A percentile compares a stretch with the other conserved stretches of the same genome.
phyloP scores from a whole-genome alignment of 2,888 invertebrate genomes.

The Volucella inanis region DNA sequence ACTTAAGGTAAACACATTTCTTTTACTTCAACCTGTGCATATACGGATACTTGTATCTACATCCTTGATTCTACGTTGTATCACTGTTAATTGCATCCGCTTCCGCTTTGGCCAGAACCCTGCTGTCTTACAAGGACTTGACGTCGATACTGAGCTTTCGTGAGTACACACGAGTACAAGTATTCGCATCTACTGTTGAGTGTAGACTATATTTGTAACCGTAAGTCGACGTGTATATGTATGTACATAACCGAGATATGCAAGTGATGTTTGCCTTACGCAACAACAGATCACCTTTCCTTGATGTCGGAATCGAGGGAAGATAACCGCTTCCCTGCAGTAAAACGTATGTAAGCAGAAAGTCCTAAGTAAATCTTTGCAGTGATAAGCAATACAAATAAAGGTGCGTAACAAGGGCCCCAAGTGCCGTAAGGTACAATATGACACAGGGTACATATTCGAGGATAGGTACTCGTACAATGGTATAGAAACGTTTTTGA shows the following conservation, averaged over 20 bases:
- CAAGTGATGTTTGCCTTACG: slow-evolving; percentile 33
- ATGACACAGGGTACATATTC: neutral
- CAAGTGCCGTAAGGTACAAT: neutral
- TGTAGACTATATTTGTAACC: no score
- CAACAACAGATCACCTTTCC: slow-evolving; percentile 13
- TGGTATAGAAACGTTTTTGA: slow-evolving; percentile 41
- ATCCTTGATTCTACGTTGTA: slow-evolving; percentile 25
- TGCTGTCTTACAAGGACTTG: slow-evolving; percentile 18
- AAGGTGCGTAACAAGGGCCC: slow-evolving; percentile 32
- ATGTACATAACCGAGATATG: no score
- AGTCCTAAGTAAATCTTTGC: slow-evolving; percentile 48
- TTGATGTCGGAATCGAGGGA: neutral
- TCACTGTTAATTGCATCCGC: slow-evolving; percentile 67
- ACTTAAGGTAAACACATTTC: slow-evolving; percentile 53
- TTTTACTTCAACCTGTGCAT: slow-evolving; percentile 17
- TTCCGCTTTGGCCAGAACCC: slow-evolving; percentile 22
- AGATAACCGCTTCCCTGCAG: neutral
- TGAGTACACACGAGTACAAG: slow-evolving; percentile 4
- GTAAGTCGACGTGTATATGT: no score
- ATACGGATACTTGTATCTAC: neutral
- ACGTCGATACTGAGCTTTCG: slow-evolving; percentile 38
- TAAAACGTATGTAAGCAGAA: slow-evolving; percentile 53
- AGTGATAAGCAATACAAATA: slow-evolving; percentile 35
- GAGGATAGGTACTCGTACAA: no score
- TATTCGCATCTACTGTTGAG: neutral